Evolutionary conservation across 2,797 vertebrate genomes (phyloP), one percentile per base, ranked within the genome.

Genomic region (Tangara arthus): DNA sequence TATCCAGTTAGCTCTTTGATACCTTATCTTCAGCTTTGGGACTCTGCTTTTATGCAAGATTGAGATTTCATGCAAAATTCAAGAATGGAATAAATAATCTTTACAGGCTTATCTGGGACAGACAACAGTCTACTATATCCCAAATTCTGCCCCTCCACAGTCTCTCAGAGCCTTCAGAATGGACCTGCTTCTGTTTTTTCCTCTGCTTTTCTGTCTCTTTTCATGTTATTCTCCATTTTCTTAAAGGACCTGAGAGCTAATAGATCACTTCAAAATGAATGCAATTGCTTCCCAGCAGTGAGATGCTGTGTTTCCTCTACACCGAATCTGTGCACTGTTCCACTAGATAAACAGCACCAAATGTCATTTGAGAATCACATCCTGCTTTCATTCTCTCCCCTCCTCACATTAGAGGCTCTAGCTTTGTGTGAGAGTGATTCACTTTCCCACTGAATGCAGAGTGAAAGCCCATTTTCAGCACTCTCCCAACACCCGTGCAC

Each of bases 261-360:
- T 91, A 89, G 93, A 87, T 95, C 89, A 87, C 88, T 95, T 91
- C 79, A 95, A 68, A 86, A 81, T 93, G 92, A 95, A 92, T 94
- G 72, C 59, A 65, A n/a, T 41, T 57, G 23, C 93, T 86, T 84
- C 72, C 79, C 61, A 92, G 87, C 92, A 82, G 82, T 49, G 69
- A 90, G 87, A 92, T 65, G 52, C 42, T 79, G 89, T 82, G 75
- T 89, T 96, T 92, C 85, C 79, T 92, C 80, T 77, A 53, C 59
- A 88, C 34, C 72, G 0, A 78, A 83, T 94, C 89, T 73, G 49
- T 93, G 69, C 73, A 63, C 59, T 93, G 39, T 95, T 91, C 82
- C 95, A 79, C 81, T 88, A 95, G 95, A 95, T 95, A 97, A 96
- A 93, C 92, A 96, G 82, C 95, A 96, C 91, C 91, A 93, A 95